Conservation (phyloP, 2,888 invertebrate genomes). For the Eupithecia inturbata region DNA sequence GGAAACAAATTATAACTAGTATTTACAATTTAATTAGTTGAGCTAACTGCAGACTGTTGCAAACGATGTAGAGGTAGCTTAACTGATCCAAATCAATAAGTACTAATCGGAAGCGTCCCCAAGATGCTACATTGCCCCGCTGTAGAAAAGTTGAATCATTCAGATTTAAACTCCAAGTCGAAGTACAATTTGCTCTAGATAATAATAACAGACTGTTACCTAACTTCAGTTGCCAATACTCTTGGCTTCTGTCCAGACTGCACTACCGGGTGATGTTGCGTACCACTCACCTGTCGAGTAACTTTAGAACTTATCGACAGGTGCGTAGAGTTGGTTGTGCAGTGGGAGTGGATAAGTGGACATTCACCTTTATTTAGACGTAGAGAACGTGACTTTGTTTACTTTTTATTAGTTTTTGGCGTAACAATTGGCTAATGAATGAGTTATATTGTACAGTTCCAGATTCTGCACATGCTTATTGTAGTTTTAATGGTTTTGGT, state of each 20-base stretch:
- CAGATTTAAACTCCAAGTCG: constrained; percentile 1
- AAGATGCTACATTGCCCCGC: background rate
- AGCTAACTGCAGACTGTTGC: too few species aligned
- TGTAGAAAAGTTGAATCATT: background rate
- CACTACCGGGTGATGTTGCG: constrained; percentile 33
- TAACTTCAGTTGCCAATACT: constrained; percentile 32
- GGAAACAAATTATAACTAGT: too few species aligned
- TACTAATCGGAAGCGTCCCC: too few species aligned
- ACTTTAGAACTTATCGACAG: constrained; percentile 12
- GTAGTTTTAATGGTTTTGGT: background rate
- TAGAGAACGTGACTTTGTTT: constrained; percentile 23
- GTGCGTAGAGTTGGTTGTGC: constrained; percentile 6
- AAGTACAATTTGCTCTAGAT: constrained; percentile 18
- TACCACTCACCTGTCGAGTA: constrained; percentile 10
- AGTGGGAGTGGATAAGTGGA: constrained; percentile 8
- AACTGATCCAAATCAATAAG: too few species aligned
- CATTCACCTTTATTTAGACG: constrained; percentile 29
- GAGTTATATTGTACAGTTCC: background rate
- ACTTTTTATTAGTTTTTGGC: constrained; percentile 21
- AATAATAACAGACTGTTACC: constrained; percentile 22
- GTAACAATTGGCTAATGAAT: constrained; percentile 10
- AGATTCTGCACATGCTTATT: background rate
- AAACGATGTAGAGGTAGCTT: too few species aligned
- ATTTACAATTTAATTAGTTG: too few species aligned
- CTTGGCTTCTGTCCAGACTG: constrained; percentile 30